Conservation (phyloP, 1,140 invertebrate species). For the Tribolium castaneum region DNA sequence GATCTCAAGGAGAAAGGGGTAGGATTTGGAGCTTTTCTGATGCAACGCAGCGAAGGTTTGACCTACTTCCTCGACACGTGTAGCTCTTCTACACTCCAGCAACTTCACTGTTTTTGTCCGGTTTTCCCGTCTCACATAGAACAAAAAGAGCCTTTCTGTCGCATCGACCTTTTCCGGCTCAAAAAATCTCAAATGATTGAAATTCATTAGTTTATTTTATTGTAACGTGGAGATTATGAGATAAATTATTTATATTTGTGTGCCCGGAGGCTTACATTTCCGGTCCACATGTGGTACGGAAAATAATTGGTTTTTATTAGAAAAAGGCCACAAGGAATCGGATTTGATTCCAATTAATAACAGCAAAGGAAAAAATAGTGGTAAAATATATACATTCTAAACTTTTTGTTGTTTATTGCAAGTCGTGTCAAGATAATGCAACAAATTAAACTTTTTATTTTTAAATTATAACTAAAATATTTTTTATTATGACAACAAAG, state of each 20-base stretch:
- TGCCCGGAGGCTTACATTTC: not conserved
- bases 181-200: not conserved
- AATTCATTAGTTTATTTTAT: not conserved
- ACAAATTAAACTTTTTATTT: too few relatives aligned
- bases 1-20: constrained; percentile 11
- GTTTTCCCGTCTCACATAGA: constrained; percentile 15
- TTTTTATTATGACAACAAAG: too few relatives aligned
- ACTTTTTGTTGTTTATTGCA: too few relatives aligned
- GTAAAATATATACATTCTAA: too few relatives aligned
- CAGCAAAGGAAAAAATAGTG: too few relatives aligned
- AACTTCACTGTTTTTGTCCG: constrained; percentile 24
- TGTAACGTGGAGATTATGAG: not conserved
- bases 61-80: constrained; percentile 41
- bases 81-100: constrained; percentile 32
- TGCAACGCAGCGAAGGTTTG: constrained; percentile 26
- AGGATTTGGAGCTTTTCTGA: not conserved
- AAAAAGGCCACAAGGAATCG: too few relatives aligned
- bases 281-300: not conserved
- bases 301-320: not conserved
- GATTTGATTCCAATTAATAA: too few relatives aligned
- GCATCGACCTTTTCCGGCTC: constrained; percentile 20
- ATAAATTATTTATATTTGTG: not conserved
- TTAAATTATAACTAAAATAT: too few relatives aligned
- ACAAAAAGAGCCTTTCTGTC: constrained; percentile 23
- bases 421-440: too few relatives aligned